Percentiles rank a stretch among this genome's conserved stretches.
phyloP scores from a whole-genome alignment of 2,797 vertebrate genomes.

The Acridotheres tristis region DNA sequence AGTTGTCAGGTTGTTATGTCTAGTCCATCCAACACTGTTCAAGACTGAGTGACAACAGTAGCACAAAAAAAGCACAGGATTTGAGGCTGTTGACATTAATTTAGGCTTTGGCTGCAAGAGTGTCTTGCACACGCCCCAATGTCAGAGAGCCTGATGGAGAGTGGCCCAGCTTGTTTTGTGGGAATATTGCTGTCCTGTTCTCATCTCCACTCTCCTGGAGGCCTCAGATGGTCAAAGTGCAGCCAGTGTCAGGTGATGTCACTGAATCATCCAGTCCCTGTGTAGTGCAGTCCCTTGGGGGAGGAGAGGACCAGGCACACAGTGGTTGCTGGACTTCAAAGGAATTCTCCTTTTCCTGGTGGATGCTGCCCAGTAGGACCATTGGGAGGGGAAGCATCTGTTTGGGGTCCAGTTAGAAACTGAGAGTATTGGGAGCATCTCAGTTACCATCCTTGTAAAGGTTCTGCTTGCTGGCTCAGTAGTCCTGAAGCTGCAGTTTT shows the following conservation, averaged over 20 bases:
- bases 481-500: background rate
- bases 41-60: background rate
- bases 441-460: background rate
- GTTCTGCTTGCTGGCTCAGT: background rate
- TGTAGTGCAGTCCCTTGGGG: background rate
- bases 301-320: background rate
- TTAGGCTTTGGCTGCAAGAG: background rate
- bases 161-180: background rate
- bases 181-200: background rate
- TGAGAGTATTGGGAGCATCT: background rate
- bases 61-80: background rate
- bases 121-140: background rate
- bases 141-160: background rate
- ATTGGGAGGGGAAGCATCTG: background rate
- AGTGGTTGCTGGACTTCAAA: background rate
- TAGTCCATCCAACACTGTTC: background rate
- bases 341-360: background rate
- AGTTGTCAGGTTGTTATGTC: background rate
- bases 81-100: background rate
- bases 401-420: background rate
- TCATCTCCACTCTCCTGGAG: background rate
- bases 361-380: background rate
- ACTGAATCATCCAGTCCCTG: background rate
- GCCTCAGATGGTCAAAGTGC: background rate
- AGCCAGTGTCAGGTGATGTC: background rate